These are phyloP conservation scores for Pseudolaguvia tuberculata DNA, from an alignment of 2,113 vertebrate genomes.

Conservation along the genomic window DNA sequence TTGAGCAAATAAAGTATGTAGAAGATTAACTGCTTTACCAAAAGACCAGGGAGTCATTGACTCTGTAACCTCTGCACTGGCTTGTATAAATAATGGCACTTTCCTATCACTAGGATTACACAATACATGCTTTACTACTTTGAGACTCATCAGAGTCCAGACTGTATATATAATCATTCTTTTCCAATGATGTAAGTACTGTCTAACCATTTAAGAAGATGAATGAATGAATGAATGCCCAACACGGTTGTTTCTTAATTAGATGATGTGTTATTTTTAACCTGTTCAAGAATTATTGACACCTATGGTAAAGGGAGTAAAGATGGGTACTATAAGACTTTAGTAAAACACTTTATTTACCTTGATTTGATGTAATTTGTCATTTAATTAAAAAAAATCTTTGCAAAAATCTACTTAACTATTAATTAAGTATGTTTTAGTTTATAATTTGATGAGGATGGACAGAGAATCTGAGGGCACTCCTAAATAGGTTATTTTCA, in stretches of 20 bases:
- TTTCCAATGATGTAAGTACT: too few species aligned
- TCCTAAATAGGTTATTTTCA: background rate
- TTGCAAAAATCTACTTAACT: background rate
- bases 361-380: background rate
- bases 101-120: constrained; percentile 12
- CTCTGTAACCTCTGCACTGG: constrained; percentile 3
- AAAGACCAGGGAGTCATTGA: constrained; percentile 3
- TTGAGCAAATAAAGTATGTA: background rate
- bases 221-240: background rate
- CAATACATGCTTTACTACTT: constrained; percentile 13
- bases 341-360: background rate
- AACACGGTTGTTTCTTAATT: background rate
- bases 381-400: background rate
- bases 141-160: constrained; percentile 21
- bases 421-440: too few species aligned
- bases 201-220: too few species aligned
- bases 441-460: background rate
- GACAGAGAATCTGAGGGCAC: background rate
- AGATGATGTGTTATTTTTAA: background rate
- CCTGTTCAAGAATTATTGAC: background rate
- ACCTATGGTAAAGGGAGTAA: background rate
- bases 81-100: background rate
- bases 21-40: background rate
- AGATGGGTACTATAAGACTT: background rate
- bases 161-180: too few species aligned